phyloP scores from a whole-genome alignment of 2,888 invertebrate genomes.

The Coenonympha glycerion region DNA sequence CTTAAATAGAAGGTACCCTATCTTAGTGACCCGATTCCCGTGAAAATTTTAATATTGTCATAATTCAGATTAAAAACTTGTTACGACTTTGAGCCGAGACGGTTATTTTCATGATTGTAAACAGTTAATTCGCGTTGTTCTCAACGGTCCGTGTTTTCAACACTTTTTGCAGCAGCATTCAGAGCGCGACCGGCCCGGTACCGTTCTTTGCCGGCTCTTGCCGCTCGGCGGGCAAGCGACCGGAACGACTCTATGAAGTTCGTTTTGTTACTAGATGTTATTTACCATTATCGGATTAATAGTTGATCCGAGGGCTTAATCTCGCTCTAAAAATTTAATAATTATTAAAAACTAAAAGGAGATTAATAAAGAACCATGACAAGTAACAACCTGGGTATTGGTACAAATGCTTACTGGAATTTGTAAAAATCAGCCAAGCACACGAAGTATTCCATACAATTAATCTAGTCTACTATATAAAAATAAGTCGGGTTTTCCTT shows the following conservation, averaged over 20 bases:
- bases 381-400: too few relatives aligned
- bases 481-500: too few relatives aligned
- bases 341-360: too few relatives aligned
- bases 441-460: too few relatives aligned
- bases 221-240: constrained; percentile 46
- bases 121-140: constrained; percentile 10
- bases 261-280: constrained; percentile 33
- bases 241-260: constrained; percentile 54
- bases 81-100: background rate
- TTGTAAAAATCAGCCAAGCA: too few relatives aligned
- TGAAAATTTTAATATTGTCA: too few relatives aligned
- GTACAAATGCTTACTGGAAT: too few relatives aligned
- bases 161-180: constrained; percentile 46
- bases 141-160: constrained; percentile 18
- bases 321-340: background rate
- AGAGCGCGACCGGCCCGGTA: constrained; percentile 63
- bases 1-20: too few relatives aligned
- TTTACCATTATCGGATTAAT: constrained; percentile 20
- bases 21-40: too few relatives aligned
- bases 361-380: too few relatives aligned
- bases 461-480: too few relatives aligned
- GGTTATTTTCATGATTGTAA: constrained; percentile 22
- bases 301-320: constrained; percentile 11
- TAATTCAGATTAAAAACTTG: too few relatives aligned
- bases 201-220: constrained; percentile 53